A percentile compares a stretch with the other conserved stretches of the same genome.
Evolutionary conservation across 2,113 vertebrate species (phyloP).

Genomic region (Neodon shergylaensis): DNA sequence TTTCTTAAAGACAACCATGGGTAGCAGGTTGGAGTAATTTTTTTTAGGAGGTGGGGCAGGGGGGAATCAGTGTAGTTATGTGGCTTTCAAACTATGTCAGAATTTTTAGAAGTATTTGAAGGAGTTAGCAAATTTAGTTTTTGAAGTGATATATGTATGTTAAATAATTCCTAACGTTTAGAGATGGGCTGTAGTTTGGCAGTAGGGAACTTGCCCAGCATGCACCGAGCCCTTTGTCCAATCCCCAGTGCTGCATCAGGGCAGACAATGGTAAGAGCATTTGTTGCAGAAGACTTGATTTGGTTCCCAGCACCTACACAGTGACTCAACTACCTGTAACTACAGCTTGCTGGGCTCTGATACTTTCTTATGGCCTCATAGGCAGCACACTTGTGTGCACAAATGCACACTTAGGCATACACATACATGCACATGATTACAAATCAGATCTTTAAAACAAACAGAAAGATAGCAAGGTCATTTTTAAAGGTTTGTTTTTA

Average conservation of each 20-base stretch:
- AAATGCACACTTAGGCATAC: not conserved
- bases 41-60: too few species aligned
- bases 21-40: not conserved
- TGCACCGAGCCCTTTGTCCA: not conserved
- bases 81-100: not conserved
- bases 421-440: not conserved
- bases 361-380: not conserved
- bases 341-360: not conserved
- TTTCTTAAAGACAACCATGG: not conserved
- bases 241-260: not conserved
- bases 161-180: not conserved
- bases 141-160: not conserved
- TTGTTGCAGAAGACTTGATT: not conserved
- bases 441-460: not conserved
- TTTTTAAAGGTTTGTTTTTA: not conserved
- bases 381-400: not conserved
- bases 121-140: slow-evolving; percentile 29
- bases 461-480: not conserved
- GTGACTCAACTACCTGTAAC: not conserved
- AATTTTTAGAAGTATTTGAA: not conserved
- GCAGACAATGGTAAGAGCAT: not conserved
- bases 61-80: not conserved
- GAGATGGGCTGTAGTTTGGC: not conserved
- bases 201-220: not conserved
- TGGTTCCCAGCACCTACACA: not conserved